Conservation (phyloP, 2,113 vertebrate genomes). For the Copsychus sechellarum region DNA sequence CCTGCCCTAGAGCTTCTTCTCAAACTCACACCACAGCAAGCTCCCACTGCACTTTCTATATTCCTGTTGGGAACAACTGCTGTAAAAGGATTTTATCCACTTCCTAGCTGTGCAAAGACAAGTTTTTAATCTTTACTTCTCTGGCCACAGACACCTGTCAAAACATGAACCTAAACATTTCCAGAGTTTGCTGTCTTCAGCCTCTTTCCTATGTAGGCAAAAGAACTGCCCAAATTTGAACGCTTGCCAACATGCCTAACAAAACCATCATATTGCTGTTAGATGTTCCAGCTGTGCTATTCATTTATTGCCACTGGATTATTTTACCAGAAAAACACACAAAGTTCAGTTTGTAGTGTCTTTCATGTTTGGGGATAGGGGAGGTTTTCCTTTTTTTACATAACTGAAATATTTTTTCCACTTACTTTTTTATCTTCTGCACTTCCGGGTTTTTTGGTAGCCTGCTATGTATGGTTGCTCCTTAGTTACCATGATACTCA, state of each 20-base stretch:
- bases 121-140: background rate
- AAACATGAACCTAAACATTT: background rate
- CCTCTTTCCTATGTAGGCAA: background rate
- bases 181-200: background rate
- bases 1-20: background rate
- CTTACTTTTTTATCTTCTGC: constrained; percentile 12
- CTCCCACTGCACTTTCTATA: background rate
- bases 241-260: background rate
- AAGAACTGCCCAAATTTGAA: background rate
- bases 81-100: background rate
- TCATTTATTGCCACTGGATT: background rate
- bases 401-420: background rate
- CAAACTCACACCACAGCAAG: background rate
- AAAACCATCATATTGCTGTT: background rate
- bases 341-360: background rate
- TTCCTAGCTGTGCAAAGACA: background rate
- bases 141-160: background rate
- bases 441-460: background rate
- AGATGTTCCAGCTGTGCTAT: background rate
- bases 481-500: constrained; percentile 21
- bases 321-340: background rate
- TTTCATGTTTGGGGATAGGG: background rate
- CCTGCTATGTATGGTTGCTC: background rate
- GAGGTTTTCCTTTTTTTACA: background rate
- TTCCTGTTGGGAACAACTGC: rapidly evolving